Conservation (phyloP, 2,888 invertebrate species). For the Subacronicta megacephala region DNA sequence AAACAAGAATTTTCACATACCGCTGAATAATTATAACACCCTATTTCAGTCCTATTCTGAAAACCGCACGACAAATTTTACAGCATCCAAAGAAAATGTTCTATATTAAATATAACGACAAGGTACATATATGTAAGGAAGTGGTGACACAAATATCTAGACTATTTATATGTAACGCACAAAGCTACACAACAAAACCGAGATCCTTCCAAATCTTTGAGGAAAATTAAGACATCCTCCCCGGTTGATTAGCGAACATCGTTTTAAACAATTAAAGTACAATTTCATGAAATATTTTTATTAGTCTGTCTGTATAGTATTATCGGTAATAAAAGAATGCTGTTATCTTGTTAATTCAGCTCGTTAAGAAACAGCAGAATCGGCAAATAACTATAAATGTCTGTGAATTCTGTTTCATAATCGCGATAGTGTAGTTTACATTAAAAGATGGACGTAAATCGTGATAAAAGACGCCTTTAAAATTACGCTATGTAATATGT, state of each 20-base stretch:
- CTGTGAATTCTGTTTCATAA: slow-evolving; percentile 17
- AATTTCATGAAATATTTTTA: slow-evolving; percentile 49
- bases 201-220: slow-evolving; percentile 48
- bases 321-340: slow-evolving; percentile 35
- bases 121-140: slow-evolving; percentile 32
- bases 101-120: slow-evolving; percentile 22
- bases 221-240: slow-evolving; percentile 37
- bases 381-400: slow-evolving; percentile 5
- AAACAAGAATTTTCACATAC: not conserved
- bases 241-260: slow-evolving; percentile 48
- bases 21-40: no score
- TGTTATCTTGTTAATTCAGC: slow-evolving; percentile 37
- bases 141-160: slow-evolving; percentile 29
- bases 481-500: slow-evolving; percentile 17
- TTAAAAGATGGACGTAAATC: slow-evolving; percentile 20
- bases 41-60: slow-evolving; percentile 8
- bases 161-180: slow-evolving; percentile 38
- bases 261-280: slow-evolving; percentile 61
- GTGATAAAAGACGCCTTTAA: slow-evolving; percentile 1
- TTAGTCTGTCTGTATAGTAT: slow-evolving; percentile 37
- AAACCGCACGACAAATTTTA: slow-evolving; percentile 6
- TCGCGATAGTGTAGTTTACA: slow-evolving; percentile 31
- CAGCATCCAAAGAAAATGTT: slow-evolving; percentile 10
- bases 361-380: slow-evolving; percentile 27
- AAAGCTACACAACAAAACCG: slow-evolving; percentile 19